These are phyloP conservation scores for Clarias gariepinus DNA, from an alignment of 2,113 vertebrate genomes.

Conservation along the genomic window DNA sequence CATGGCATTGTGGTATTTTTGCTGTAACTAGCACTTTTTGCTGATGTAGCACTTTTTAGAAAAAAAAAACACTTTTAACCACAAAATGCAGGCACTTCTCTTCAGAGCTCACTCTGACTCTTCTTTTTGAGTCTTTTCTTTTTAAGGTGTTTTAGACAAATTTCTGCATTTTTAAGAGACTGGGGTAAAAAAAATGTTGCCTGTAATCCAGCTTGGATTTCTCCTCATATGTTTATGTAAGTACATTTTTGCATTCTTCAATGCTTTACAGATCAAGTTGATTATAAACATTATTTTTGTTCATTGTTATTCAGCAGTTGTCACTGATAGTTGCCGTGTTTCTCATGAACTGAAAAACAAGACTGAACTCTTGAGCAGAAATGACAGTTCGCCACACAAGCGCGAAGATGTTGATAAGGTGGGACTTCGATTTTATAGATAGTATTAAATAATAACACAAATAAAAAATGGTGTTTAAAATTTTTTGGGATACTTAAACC, in stretches of 20 bases:
- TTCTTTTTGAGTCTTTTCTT: too few species aligned
- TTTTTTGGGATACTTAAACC: neutral
- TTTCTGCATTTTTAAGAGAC: neutral
- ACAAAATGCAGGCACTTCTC: neutral
- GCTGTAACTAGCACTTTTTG: neutral
- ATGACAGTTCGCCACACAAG: neutral
- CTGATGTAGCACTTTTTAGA: neutral
- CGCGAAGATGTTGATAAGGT: neutral
- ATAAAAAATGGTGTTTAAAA: neutral
- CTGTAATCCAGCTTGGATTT: neutral
- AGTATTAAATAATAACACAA: neutral
- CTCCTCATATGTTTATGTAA: slow-evolving; percentile 33
- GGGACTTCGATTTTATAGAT: neutral
- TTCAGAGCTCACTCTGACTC: neutral
- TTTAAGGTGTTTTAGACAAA: neutral
- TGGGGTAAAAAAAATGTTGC: neutral
- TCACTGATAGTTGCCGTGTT: neutral
- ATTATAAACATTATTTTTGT: neutral
- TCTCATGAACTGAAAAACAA: neutral
- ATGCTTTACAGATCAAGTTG: neutral
- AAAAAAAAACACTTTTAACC: neutral
- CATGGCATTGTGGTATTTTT: neutral
- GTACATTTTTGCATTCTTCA: neutral
- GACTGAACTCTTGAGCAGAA: neutral
- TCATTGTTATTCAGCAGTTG: neutral